Conservation (phyloP, 2,113 vertebrate species). For the Thymallus thymallus region DNA sequence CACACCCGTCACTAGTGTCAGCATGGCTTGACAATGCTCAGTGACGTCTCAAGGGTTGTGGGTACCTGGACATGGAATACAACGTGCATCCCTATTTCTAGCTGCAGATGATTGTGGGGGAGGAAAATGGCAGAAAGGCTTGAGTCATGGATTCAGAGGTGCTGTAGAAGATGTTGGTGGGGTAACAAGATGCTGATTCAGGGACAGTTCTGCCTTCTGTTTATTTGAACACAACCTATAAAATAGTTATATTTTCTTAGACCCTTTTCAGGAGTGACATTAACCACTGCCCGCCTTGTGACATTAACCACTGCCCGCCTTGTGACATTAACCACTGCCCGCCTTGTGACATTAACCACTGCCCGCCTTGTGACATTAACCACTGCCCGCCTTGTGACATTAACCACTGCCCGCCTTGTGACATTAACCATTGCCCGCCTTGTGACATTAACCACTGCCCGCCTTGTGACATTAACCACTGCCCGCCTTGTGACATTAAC, state of each 20-base stretch:
- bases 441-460: too few species aligned
- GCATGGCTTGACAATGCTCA: neutral
- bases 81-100: conserved; percentile 4
- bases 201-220: too few species aligned
- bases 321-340: neutral
- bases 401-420: too few species aligned
- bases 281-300: neutral
- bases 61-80: neutral
- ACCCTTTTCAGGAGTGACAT: neutral
- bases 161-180: neutral
- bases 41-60: neutral
- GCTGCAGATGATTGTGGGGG: neutral
- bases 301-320: too few species aligned
- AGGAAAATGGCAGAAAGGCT: conserved; percentile 2
- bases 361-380: neutral
- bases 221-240: neutral
- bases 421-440: neutral
- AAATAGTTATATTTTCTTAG: neutral
- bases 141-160: conserved; percentile 7
- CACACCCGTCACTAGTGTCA: conserved; percentile 2
- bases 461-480: neutral
- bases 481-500: neutral
- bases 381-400: neutral
- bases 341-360: neutral
- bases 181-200: too few species aligned